Evolutionary conservation across 2,797 vertebrate species (phyloP).

Genomic region (Craterocephalus amniculus): DNA sequence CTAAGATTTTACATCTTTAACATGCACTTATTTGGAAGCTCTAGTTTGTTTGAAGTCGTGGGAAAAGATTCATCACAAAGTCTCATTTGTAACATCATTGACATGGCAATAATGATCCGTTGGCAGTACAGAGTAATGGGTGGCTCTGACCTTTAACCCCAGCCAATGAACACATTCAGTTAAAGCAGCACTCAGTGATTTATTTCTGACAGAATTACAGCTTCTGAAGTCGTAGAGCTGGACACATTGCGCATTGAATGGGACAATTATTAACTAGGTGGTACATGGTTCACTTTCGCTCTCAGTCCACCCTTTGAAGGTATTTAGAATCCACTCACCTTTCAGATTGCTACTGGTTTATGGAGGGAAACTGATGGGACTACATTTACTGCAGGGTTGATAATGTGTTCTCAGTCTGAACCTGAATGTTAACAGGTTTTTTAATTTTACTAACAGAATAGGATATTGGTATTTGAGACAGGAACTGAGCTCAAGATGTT

Average conservation of each 20-base stretch:
- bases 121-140: conserved; percentile 80
- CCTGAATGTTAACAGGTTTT: conserved; percentile 47
- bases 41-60: conserved; percentile 72
- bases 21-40: conserved; percentile 53
- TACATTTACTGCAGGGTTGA: conserved; percentile 32
- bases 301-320: conserved; percentile 68
- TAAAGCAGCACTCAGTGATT: conserved; percentile 77
- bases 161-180: conserved; percentile 81
- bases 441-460: conserved; percentile 41
- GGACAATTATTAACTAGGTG: conserved; percentile 80
- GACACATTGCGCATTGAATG: conserved; percentile 74
- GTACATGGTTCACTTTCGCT: conserved; percentile 76
- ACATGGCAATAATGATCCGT: conserved; percentile 81
- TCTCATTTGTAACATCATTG: conserved; percentile 82
- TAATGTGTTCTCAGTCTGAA: conserved; percentile 47
- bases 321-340: conserved; percentile 75
- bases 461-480: background rate
- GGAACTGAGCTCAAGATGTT: conserved; percentile 3
- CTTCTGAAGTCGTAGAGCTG: conserved; percentile 78
- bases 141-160: conserved; percentile 79
- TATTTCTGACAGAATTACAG: conserved; percentile 82
- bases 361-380: conserved; percentile 77
- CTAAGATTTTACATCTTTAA: conserved; percentile 38
- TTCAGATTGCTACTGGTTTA: conserved; percentile 74
- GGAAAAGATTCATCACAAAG: conserved; percentile 82